Evolutionary conservation across 2,797 vertebrate species (phyloP).

Genomic region (Muraenolepis orangiensis): DNA sequence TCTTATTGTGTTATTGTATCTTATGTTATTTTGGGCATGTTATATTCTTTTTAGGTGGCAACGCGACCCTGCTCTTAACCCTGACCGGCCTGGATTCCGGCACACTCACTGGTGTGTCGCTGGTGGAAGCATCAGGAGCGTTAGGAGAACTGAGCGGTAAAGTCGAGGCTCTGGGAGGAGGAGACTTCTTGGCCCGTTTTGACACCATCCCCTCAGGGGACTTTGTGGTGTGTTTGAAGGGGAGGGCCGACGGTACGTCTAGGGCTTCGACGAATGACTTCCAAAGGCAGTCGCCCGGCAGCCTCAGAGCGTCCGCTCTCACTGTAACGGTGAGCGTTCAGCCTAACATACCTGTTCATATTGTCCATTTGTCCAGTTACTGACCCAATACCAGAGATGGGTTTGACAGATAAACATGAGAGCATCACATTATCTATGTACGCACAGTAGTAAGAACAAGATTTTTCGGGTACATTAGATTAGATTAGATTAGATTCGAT

Average conservation of each 20-base stretch:
- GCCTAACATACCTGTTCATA: not conserved
- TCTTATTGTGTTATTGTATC: not conserved
- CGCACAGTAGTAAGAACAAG: no score
- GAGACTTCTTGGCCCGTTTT: constrained; percentile 44
- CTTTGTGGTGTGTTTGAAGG: constrained; percentile 55
- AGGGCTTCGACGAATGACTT: constrained; percentile 25
- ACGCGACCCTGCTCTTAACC: constrained; percentile 1
- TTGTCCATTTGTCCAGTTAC: not conserved
- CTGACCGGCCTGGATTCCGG: not conserved
- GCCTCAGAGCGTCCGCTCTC: constrained; percentile 53
- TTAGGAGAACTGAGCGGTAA: constrained; percentile 28
- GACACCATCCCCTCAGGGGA: constrained; percentile 33
- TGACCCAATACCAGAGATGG: not conserved
- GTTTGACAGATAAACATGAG: not conserved
- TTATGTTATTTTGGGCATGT: constrained; percentile 11
- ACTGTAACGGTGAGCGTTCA: constrained; percentile 48
- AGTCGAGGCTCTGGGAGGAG: constrained; percentile 16
- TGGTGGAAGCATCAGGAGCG: constrained; percentile 44
- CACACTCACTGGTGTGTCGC: constrained; percentile 45
- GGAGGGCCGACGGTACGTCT: not conserved
- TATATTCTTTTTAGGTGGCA: constrained; percentile 50
- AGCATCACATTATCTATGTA: no score
- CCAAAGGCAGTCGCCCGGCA: constrained; percentile 56
- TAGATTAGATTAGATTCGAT: no score
- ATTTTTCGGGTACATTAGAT: not conserved